Percentiles rank a stretch among this genome's conserved stretches.
Conservation (phyloP, 2,113 vertebrate species). For the Lanius ludovicianus region DNA sequence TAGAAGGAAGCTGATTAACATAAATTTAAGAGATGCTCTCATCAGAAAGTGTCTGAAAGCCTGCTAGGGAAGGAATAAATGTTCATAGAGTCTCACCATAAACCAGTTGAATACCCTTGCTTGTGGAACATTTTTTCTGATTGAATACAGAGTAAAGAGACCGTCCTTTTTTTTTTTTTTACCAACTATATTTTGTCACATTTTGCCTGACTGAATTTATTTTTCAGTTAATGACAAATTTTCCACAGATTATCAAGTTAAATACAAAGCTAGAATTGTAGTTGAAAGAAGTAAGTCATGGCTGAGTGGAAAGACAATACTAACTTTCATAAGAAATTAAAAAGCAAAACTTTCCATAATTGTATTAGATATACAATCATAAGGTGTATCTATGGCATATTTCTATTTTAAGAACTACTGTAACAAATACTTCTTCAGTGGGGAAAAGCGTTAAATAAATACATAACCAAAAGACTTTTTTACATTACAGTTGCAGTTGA, state of each 20-base stretch:
- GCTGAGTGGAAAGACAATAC: neutral
- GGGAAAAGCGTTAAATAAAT: neutral
- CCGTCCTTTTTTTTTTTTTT: neutral
- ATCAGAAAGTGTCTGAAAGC: neutral
- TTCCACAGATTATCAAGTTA: neutral
- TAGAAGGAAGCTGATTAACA: neutral
- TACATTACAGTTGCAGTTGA: neutral
- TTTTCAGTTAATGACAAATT: neutral
- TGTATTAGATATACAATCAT: neutral
- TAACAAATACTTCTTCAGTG: neutral
- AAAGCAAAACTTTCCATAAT: neutral
- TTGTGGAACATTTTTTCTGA: neutral
- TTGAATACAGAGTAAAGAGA: neutral
- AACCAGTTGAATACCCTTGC: rapidly evolving
- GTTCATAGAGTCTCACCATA: neutral
- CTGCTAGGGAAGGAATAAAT: neutral
- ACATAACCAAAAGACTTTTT: neutral
- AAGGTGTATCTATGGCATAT: neutral
- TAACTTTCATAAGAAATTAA: neutral
- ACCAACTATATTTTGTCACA: neutral
- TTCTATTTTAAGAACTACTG: neutral
- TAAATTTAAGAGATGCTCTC: neutral
- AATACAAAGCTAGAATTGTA: neutral
- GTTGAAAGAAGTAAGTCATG: neutral
- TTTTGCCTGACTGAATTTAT: neutral